Evolutionary conservation across 2,113 vertebrate genomes (phyloP), one percentile per base, ranked within the genome.

Genomic region (Psephotus haematonotus): DNA sequence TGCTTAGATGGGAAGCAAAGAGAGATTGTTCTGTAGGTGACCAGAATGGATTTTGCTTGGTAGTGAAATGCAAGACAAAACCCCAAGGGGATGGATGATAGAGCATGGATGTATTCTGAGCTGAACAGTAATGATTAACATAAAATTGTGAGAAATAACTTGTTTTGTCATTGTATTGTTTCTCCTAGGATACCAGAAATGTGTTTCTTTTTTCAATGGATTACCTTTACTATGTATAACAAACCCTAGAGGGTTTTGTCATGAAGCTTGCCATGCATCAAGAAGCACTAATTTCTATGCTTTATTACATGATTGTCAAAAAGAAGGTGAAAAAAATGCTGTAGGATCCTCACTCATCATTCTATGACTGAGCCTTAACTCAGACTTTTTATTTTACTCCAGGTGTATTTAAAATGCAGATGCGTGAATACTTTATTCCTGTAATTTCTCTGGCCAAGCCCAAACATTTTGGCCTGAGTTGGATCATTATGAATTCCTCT

Each of bases 171-270:
- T 29, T 46, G 37, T 9, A 13, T 29, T 1, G 0, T 70, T 46
- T 43, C 59, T 79, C n/a, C 50, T 17, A 29, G 68, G 41, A 18
- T 6, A 1, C 7, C 9, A 43, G 43, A 24, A 67, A 16, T 17
- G 11, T 7, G 22, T 8, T 0, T 16, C n/a, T 41, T 65, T 86
- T 41, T 86, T 22, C 23, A 50, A 19, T 27, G 79, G 55, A 57
- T 78, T 35, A 25, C 23, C 43, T 47, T 59, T 22, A 12, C 37
- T 43, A 9, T 0, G 0, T 6, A n/a, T 0, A 82, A 46, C 53
- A 81, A 46, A 22, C 29, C 41, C 72, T 69, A 13, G n/a, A 67
- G 74, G 5, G 9, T 24, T 27, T 25, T 80, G 60, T 47, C 11
- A 6, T 5, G 46, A 59, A 6, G 2, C 19, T 50, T 81, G 52